phyloP scores from a whole-genome alignment of 1,140 invertebrate species.

The Pteromalus puparum region DNA sequence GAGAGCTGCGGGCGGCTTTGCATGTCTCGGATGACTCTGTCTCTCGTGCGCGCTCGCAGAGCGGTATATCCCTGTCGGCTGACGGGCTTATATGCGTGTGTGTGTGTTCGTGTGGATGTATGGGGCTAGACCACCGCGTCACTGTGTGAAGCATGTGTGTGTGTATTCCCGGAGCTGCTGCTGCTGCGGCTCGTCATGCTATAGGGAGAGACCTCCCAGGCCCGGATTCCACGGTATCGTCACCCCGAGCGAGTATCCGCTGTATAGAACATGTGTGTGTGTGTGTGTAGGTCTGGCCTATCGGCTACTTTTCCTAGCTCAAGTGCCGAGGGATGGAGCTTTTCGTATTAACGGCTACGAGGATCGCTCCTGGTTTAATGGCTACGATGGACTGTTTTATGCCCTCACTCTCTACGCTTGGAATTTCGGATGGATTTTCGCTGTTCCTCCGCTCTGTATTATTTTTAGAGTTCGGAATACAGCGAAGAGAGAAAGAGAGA shows the following conservation, averaged over 20 bases:
- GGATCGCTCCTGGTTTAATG: too few relatives aligned
- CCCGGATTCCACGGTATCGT: slow-evolving; percentile 30
- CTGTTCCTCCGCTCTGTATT: too few relatives aligned
- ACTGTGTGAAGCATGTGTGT: background rate
- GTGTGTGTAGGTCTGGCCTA: too few relatives aligned
- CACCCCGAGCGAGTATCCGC: background rate
- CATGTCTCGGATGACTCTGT: slow-evolving; percentile 28
- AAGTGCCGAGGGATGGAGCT: too few relatives aligned
- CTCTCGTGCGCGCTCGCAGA: background rate
- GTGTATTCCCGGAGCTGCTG: background rate
- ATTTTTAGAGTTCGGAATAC: background rate
- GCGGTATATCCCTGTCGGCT: background rate
- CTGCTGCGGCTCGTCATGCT: background rate
- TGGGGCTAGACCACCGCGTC: background rate
- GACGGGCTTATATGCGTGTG: background rate
- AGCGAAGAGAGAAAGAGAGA: too few relatives aligned
- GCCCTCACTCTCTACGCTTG: too few relatives aligned
- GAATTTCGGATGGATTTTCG: too few relatives aligned
- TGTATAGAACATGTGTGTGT: too few relatives aligned
- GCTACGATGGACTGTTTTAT: too few relatives aligned
- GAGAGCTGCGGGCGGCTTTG: background rate
- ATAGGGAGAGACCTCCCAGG: slow-evolving; percentile 18
- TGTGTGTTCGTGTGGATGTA: background rate
- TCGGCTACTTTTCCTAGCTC: too few relatives aligned
- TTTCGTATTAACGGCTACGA: too few relatives aligned